Conservation (phyloP, 1,140 invertebrate genomes). For the Cyphomyrmex costatus region DNA sequence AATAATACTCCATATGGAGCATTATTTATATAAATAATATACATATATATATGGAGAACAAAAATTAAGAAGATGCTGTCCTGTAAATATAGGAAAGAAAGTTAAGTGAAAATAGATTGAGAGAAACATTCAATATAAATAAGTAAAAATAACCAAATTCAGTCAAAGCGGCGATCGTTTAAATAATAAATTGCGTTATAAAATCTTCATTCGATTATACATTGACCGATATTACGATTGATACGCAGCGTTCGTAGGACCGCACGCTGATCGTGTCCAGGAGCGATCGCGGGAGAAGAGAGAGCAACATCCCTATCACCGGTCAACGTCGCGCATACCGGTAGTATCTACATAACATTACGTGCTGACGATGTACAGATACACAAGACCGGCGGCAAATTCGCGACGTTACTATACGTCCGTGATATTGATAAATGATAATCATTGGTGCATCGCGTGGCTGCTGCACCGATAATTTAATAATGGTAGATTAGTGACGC, state of each 20-base stretch:
- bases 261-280: neutral
- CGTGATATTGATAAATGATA: slow-evolving; percentile 78
- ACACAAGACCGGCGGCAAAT: slow-evolving; percentile 15
- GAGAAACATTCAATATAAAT: too few species aligned
- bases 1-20: too few species aligned
- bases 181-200: neutral
- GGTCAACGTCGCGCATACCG: slow-evolving; percentile 70
- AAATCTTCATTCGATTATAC: neutral
- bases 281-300: neutral
- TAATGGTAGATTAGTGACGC: slow-evolving; percentile 75
- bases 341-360: slow-evolving; percentile 73
- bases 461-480: slow-evolving; percentile 75
- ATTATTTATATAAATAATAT: too few species aligned
- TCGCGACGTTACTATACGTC: slow-evolving; percentile 23
- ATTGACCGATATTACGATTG: slow-evolving; percentile 1
- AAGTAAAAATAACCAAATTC: too few species aligned
- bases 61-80: too few species aligned
- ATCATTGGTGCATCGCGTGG: slow-evolving; percentile 52
- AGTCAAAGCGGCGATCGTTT: too few species aligned
- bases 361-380: slow-evolving; percentile 63
- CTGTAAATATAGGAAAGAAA: too few species aligned
- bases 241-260: neutral
- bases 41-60: too few species aligned
- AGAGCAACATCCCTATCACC: slow-evolving; percentile 53
- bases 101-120: too few species aligned